Evolutionary conservation across 1,140 invertebrate genomes (phyloP), one percentile per base, ranked within the genome.

Genomic region (Drosophila nasuta): DNA sequence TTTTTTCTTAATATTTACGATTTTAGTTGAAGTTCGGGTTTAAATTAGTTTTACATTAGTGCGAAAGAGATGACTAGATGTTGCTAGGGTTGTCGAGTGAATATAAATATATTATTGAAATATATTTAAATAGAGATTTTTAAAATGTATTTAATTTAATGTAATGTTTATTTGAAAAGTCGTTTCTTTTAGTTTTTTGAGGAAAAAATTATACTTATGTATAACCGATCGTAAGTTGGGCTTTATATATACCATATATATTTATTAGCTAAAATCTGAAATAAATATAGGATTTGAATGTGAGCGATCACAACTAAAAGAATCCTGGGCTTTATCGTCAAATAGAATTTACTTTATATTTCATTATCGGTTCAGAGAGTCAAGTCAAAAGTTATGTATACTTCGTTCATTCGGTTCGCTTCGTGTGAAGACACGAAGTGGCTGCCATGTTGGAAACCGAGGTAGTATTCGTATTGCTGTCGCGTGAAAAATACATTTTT

Each of bases 391-490:
- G 67, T 69, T 79, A 17, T 79, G 68, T 80, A 72, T 41, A 69
- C 72, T 83, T 83, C 77, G 81, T 72, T 13, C 25, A 30, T 51
- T 48, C 46, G 8, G 41, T 13, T 48, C 51, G 51, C 33, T n/a
- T 38, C 25, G 17, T 65, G 51, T 54, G 46, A 15, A 64, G 4
- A 60, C 58, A 76, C 82, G 82, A 85, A 86, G 62, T 3, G 49
- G 75, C 60, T 64, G 82, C 82, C 82, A 86, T 86, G 48, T 86
- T 85, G 82, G 46, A 86, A 69, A 68, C 73, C 57, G 41, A 77
- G 45, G 45, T 63, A 64, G 49, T 43, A 41, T 25, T 1, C 8
- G 49, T 46, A 41, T 30, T 1, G n/a, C 49, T 57, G 63, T 85
- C 81, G 74, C 41, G 75, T 72, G 79, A 87, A 87, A 85, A 86